phyloP scores from a whole-genome alignment of 1,140 invertebrate species.

The Coenobita brevimanus region DNA sequence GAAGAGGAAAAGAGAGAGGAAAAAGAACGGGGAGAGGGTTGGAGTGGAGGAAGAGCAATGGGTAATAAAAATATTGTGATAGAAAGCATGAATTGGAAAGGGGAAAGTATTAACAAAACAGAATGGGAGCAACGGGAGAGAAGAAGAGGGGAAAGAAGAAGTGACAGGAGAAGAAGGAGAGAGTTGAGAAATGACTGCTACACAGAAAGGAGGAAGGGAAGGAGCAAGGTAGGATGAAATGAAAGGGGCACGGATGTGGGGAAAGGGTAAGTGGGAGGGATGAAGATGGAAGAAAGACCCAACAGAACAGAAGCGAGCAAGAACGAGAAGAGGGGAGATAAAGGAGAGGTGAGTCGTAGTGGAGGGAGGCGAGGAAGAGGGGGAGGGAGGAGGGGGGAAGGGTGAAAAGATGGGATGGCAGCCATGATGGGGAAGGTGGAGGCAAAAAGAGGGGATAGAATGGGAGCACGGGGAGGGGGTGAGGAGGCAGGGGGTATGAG shows the following conservation, averaged over 20 bases:
- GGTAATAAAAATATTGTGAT: no score
- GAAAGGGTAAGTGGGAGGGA: neutral
- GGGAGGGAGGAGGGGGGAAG: neutral
- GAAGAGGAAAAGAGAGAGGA: no score
- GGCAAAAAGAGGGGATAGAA: no score
- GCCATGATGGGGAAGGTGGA: slow-evolving; percentile 9
- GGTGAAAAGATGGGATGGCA: neutral
- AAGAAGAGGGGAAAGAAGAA: no score
- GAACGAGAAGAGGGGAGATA: neutral
- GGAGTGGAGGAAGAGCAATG: no score
- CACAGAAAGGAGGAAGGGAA: neutral
- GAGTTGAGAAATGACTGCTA: neutral
- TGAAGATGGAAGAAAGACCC: neutral
- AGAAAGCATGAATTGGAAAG: no score
- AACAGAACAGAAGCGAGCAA: neutral
- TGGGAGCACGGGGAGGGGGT: slow-evolving; percentile 12
- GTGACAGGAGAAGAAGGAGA: neutral
- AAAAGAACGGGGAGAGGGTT: no score
- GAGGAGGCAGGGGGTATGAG: slow-evolving; percentile 4
- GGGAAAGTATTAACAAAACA: neutral
- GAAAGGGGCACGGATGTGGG: neutral
- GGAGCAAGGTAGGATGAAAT: no score
- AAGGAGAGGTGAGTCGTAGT: neutral
- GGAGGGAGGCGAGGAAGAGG: neutral
- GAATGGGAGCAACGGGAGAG: neutral